These are phyloP conservation scores for Erythrocercus mccallii DNA, from an alignment of 2,113 vertebrate species.

Conservation along the genomic window DNA sequence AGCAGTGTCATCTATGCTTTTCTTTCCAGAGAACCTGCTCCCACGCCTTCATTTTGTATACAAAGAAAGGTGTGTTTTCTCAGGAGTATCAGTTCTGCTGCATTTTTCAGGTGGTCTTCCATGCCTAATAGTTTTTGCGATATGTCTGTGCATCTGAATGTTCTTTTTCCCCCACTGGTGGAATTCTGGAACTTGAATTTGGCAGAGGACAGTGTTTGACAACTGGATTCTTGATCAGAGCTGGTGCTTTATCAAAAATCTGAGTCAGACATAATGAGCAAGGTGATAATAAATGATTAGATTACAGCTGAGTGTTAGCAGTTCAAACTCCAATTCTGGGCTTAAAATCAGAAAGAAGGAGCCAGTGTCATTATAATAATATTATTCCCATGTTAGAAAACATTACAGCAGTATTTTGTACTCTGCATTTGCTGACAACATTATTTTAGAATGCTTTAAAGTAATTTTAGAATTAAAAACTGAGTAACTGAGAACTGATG, in stretches of 20 bases:
- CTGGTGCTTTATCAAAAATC: not conserved
- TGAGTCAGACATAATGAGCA: not conserved
- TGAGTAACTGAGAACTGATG: not conserved
- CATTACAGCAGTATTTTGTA: not conserved
- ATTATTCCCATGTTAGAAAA: not conserved
- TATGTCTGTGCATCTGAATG: not conserved
- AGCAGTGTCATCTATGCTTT: not conserved
- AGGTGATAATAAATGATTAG: not conserved
- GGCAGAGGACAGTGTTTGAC: not conserved
- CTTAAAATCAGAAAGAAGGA: not conserved
- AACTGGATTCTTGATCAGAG: not conserved
- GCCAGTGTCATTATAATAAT: not conserved
- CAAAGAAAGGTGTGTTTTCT: not conserved
- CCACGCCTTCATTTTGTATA: not conserved
- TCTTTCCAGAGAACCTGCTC: not conserved
- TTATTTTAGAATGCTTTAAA: not conserved
- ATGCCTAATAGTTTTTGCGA: not conserved
- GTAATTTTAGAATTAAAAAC: constrained; percentile 6
- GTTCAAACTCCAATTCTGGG: not conserved
- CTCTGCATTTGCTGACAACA: not conserved
- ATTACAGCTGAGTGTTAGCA: not conserved
- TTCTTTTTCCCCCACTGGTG: not conserved
- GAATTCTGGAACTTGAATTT: not conserved
- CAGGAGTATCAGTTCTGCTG: not conserved
- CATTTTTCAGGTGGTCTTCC: not conserved